These are phyloP conservation scores for Pogonocichla stellata DNA, from an alignment of 2,113 vertebrate species.

Conservation along the genomic window DNA sequence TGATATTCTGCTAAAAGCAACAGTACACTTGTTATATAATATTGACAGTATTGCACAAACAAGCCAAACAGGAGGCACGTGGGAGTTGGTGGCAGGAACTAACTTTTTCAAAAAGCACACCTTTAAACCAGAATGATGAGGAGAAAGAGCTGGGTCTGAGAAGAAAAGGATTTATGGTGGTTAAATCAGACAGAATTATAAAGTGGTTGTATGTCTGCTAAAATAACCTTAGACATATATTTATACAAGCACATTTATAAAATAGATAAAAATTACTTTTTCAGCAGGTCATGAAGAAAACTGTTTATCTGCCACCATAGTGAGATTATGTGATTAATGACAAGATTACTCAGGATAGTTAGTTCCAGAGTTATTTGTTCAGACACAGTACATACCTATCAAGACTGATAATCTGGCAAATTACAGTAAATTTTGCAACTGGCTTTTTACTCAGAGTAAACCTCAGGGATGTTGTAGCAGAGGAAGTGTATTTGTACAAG, in stretches of 20 bases:
- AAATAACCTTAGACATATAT: neutral
- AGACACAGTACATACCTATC: neutral
- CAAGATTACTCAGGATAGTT: neutral
- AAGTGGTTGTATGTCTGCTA: neutral
- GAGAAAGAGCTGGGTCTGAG: neutral
- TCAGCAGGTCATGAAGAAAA: neutral
- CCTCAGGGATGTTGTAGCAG: neutral
- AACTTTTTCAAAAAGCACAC: neutral
- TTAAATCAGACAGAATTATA: neutral
- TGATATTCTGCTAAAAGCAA: neutral
- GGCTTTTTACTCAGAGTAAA: neutral
- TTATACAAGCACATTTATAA: neutral
- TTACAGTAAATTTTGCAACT: neutral
- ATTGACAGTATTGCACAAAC: neutral
- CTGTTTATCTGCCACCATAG: neutral
- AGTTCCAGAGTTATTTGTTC: neutral
- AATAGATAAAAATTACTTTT: neutral
- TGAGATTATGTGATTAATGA: neutral
- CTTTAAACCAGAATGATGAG: neutral
- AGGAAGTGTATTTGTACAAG: neutral
- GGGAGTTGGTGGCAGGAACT: neutral
- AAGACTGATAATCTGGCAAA: neutral
- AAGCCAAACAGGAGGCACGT: neutral
- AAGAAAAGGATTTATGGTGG: neutral
- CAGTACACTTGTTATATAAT: neutral